These are phyloP conservation scores for Ceratina australensis DNA, from an alignment of 1,140 invertebrate genomes.

Conservation along the genomic window DNA sequence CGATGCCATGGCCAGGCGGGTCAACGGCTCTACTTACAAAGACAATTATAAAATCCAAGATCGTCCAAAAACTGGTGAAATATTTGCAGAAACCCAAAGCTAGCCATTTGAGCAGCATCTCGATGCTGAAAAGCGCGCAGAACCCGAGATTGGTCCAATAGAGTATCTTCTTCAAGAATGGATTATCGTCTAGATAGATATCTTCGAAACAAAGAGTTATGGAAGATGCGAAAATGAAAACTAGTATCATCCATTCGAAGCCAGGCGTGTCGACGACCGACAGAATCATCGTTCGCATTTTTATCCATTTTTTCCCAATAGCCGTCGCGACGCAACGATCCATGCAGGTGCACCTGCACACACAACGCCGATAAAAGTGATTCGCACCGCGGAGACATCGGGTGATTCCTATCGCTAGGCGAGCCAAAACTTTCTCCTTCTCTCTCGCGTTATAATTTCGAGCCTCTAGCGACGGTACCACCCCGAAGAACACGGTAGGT, in stretches of 20 bases:
- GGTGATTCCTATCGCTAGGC: too few species aligned
- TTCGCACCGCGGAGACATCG: background rate
- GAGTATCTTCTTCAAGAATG: constrained; percentile 88
- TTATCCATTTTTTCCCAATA: constrained; percentile 86
- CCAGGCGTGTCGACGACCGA: constrained; percentile 92
- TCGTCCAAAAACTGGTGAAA: constrained; percentile 97
- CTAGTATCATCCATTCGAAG: constrained; percentile 97
- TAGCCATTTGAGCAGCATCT: constrained; percentile 97
- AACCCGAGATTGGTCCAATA: constrained; percentile 94
- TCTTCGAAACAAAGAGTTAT: constrained; percentile 96
- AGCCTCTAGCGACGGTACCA: too few species aligned
- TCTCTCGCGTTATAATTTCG: too few species aligned
- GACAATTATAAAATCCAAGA: constrained; percentile 97
- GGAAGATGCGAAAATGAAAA: constrained; percentile 95
- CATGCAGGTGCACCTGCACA: constrained; percentile 86
- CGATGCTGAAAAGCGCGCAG: constrained; percentile 94
- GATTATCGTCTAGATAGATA: constrained; percentile 93
- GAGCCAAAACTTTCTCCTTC: too few species aligned
- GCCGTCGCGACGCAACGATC: constrained; percentile 85
- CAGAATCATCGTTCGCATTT: constrained; percentile 85
- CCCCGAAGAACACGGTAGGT: background rate
- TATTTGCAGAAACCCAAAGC: constrained; percentile 97
- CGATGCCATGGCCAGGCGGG: background rate
- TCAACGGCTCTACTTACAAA: constrained; percentile 87
- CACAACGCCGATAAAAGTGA: background rate